Conservation (phyloP, 2,888 invertebrate species). For the Leucania comma region DNA sequence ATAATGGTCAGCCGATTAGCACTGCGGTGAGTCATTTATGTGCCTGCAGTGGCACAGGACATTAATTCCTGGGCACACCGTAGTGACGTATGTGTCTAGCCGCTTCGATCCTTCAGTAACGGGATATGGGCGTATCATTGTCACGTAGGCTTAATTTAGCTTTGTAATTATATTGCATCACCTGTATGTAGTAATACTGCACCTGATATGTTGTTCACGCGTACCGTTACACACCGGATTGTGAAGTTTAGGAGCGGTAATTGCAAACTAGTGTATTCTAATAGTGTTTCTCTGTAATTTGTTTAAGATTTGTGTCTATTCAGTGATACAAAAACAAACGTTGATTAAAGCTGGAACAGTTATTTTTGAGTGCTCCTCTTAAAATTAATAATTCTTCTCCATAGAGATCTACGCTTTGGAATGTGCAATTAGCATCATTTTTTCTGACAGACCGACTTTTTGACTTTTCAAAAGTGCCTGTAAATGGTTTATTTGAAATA, state of each 20-base stretch:
- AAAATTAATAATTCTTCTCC: too few species aligned
- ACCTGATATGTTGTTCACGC: background rate
- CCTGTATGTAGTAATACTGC: background rate
- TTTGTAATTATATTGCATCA: conserved; percentile 28
- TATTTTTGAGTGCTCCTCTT: too few species aligned
- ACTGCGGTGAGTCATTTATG: conserved; percentile 73
- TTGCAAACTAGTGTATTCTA: background rate
- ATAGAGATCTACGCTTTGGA: too few species aligned
- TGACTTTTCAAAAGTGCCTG: too few species aligned
- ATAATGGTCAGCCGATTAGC: conserved; percentile 76
- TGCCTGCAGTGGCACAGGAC: conserved; percentile 66
- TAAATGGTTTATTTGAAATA: too few species aligned
- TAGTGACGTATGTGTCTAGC: conserved; percentile 86
- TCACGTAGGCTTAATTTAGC: conserved; percentile 46
- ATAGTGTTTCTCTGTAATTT: background rate
- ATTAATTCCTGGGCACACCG: conserved; percentile 77
- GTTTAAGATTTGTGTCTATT: background rate
- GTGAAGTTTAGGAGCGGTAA: background rate
- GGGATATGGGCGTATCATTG: conserved; percentile 25
- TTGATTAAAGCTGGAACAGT: too few species aligned
- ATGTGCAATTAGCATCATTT: too few species aligned
- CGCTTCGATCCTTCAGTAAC: conserved; percentile 79
- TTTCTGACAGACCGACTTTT: too few species aligned
- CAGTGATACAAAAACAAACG: too few species aligned
- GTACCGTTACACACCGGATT: background rate